A percentile compares a stretch with the other conserved stretches of the same genome.
Evolutionary conservation across 2,888 invertebrate genomes (phyloP).

Genomic region (Exephanes ischioxanthus): DNA sequence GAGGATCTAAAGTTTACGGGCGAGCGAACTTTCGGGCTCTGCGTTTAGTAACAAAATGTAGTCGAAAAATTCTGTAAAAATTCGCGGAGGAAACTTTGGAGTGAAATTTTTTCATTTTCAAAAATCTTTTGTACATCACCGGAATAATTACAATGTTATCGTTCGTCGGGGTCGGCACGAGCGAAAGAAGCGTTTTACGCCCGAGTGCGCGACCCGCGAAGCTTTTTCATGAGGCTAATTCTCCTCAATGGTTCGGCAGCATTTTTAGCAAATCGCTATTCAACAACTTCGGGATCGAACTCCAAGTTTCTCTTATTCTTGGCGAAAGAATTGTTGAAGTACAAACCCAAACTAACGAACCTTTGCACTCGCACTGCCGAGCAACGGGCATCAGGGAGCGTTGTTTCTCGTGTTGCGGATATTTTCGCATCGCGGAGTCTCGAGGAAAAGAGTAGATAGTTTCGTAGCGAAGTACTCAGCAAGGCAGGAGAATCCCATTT

Average conservation of each 20-base stretch:
- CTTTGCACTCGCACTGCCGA: not conserved
- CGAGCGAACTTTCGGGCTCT: not conserved
- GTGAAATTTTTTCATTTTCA: too few relatives aligned
- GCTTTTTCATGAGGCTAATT: not conserved
- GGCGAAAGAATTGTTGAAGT: conserved; percentile 26
- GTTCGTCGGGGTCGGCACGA: too few relatives aligned
- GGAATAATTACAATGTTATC: too few relatives aligned
- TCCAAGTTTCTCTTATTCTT: conserved; percentile 19
- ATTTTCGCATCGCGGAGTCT: conserved; percentile 35
- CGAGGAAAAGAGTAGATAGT: conserved; percentile 34
- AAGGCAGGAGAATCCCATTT: conserved; percentile 65
- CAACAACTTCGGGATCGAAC: conserved; percentile 3
- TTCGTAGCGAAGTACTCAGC: conserved; percentile 56
- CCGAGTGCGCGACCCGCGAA: too few relatives aligned
- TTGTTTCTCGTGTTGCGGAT: conserved; percentile 48
- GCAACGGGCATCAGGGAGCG: not conserved
- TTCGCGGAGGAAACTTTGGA: not conserved
- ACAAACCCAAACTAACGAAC: conserved; percentile 35
- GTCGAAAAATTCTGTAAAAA: not conserved
- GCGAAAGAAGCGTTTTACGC: too few relatives aligned
- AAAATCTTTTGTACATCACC: too few relatives aligned
- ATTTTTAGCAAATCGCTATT: not conserved
- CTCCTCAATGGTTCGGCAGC: not conserved
- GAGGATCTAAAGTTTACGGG: not conserved
- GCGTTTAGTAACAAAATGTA: not conserved